These are phyloP conservation scores for Andricus curvator DNA, from an alignment of 2,888 invertebrate species.

Conservation along the genomic window DNA sequence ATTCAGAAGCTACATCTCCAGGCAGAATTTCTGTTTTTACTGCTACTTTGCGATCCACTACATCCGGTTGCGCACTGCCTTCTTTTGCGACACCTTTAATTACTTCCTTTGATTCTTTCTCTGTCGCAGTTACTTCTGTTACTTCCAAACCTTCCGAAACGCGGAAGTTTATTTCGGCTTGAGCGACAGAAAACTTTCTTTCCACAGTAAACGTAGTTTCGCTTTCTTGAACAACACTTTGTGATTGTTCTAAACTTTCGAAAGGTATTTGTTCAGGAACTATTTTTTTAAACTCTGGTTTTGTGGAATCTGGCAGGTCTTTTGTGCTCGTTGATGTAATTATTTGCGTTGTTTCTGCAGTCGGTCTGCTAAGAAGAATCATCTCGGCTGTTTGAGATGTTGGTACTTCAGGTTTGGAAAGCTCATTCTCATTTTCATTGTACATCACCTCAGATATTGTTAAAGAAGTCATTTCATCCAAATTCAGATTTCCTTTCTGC, in stretches of 20 bases:
- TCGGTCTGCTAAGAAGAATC: constrained; percentile 69
- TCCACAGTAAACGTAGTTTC: constrained; percentile 61
- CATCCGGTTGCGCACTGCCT: constrained; percentile 77
- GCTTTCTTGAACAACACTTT: constrained; percentile 68
- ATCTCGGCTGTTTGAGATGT: constrained; percentile 67
- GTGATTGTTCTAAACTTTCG: constrained; percentile 75
- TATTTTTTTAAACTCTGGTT: constrained; percentile 70
- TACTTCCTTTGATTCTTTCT: constrained; percentile 74
- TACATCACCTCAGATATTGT: constrained; percentile 62
- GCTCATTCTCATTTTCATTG: constrained; percentile 68
- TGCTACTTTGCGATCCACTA: constrained; percentile 78
- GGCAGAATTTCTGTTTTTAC: constrained; percentile 73
- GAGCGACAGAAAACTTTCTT: constrained; percentile 57
- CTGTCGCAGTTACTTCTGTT: constrained; percentile 75
- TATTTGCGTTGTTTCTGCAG: constrained; percentile 75
- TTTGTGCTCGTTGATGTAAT: constrained; percentile 63
- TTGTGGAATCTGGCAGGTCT: constrained; percentile 61
- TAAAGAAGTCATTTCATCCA: constrained; percentile 66
- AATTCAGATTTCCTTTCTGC: constrained; percentile 62
- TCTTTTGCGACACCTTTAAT: constrained; percentile 77
- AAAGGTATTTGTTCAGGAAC: constrained; percentile 75
- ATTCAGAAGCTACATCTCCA: constrained; percentile 66
- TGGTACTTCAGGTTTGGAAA: constrained; percentile 68
- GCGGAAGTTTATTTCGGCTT: constrained; percentile 69
- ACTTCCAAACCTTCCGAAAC: constrained; percentile 74